Evolutionary conservation across 2,113 vertebrate species (phyloP).

Genomic region (Garra rufa): DNA sequence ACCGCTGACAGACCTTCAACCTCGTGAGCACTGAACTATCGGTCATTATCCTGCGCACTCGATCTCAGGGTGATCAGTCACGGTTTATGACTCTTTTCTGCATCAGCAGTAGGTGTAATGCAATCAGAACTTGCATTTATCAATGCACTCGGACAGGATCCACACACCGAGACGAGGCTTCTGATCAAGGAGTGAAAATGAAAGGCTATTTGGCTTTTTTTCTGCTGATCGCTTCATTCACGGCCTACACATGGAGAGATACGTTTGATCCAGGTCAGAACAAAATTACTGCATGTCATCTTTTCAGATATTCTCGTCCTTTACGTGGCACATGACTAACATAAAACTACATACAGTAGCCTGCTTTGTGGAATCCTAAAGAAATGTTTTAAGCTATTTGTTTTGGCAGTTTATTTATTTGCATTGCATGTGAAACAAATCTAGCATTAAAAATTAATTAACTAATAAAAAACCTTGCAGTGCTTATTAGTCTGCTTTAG

Average conservation of each 20-base stretch:
- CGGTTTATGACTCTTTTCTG: neutral
- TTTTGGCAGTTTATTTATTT: neutral
- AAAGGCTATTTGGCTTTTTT: neutral
- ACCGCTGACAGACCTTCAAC: neutral
- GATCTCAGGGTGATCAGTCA: neutral
- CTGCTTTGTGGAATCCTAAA: neutral
- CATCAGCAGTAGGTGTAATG: neutral
- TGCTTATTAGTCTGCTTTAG: neutral
- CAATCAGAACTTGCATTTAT: neutral
- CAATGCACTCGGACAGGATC: neutral
- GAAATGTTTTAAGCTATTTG: neutral
- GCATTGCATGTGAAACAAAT: neutral
- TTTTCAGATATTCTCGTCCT: neutral
- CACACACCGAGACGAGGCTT: neutral
- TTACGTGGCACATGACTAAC: neutral
- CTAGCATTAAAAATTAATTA: neutral
- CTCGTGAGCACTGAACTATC: neutral
- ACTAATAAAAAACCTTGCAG: neutral
- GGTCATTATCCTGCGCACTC: neutral
- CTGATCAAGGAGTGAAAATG: neutral
- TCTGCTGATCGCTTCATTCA: neutral
- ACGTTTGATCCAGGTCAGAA: slow-evolving; percentile 73
- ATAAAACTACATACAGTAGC: neutral
- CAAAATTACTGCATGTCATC: neutral
- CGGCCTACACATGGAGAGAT: slow-evolving; percentile 71